These are phyloP conservation scores for Acridotheres tristis DNA, from an alignment of 2,797 vertebrate species.

Conservation along the genomic window DNA sequence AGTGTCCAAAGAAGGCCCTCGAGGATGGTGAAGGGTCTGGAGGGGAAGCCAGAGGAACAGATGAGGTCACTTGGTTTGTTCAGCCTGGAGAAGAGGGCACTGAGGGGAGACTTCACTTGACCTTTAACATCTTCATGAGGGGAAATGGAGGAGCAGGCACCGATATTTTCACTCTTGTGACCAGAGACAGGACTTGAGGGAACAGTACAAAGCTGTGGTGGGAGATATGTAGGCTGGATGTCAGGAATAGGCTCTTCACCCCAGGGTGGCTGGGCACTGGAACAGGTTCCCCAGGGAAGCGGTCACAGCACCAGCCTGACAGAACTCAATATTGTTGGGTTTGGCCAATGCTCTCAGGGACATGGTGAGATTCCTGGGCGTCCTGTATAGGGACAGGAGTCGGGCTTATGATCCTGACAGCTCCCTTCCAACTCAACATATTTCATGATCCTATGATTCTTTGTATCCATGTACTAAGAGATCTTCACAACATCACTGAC, in stretches of 20 bases:
- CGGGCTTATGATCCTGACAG: not conserved
- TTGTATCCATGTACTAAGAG: not conserved
- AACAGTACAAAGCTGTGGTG: not conserved
- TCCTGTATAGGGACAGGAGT: accelerated
- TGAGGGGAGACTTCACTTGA: not conserved
- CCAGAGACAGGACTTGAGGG: not conserved
- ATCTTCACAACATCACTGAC: not conserved
- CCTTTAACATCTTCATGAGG: not conserved
- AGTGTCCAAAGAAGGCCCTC: accelerated
- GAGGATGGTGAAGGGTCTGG: not conserved
- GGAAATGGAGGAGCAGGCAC: not conserved
- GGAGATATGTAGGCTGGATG: not conserved
- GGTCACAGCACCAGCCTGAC: not conserved
- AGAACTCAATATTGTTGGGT: not conserved
- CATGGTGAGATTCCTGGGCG: not conserved
- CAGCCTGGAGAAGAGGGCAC: not conserved
- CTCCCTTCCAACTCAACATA: not conserved
- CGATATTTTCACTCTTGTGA: not conserved
- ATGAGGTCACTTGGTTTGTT: not conserved
- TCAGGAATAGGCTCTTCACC: not conserved
- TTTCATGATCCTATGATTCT: not conserved
- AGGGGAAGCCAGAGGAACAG: accelerated
- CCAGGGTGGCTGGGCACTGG: not conserved
- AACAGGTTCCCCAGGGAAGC: not conserved
- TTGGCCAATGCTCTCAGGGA: not conserved